Evolutionary conservation across 2,797 vertebrate species (phyloP).

Genomic region (Clarias laeviceps): DNA sequence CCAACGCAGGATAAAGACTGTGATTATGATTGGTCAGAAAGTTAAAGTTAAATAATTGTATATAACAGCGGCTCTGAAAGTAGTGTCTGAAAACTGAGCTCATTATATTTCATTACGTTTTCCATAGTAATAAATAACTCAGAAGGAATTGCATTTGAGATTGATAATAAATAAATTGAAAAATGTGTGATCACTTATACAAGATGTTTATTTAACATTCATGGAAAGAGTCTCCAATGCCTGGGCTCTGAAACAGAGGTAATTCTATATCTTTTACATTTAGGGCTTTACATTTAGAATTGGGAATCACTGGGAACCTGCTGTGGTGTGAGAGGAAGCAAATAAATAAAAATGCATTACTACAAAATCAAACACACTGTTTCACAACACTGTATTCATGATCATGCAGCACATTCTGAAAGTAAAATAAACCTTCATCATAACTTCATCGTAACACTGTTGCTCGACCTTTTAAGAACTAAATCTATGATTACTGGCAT

Average conservation of each 20-base stretch:
- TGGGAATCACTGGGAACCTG: background rate
- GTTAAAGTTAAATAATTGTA: too few relatives aligned
- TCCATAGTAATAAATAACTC: background rate
- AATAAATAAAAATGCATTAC: background rate
- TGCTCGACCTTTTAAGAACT: background rate
- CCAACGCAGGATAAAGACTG: background rate
- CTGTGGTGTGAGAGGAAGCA: background rate
- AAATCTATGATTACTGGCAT: background rate
- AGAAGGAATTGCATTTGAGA: too few relatives aligned
- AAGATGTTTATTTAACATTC: background rate
- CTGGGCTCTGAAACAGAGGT: background rate
- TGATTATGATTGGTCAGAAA: background rate
- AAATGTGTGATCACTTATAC: too few relatives aligned
- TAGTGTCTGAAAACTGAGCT: background rate
- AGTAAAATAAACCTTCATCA: slow-evolving; percentile 3
- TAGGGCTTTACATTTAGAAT: too few relatives aligned
- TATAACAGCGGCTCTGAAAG: background rate
- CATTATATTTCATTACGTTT: background rate
- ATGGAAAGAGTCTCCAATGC: background rate
- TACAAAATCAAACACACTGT: background rate
- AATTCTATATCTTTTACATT: background rate
- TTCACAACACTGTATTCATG: background rate
- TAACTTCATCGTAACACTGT: background rate
- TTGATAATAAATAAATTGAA: background rate
- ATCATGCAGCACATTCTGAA: slow-evolving; percentile 15